A percentile compares a stretch with the other conserved stretches of the same genome.
Conservation (phyloP, 2,888 invertebrate species). For the Erynnis tages region DNA sequence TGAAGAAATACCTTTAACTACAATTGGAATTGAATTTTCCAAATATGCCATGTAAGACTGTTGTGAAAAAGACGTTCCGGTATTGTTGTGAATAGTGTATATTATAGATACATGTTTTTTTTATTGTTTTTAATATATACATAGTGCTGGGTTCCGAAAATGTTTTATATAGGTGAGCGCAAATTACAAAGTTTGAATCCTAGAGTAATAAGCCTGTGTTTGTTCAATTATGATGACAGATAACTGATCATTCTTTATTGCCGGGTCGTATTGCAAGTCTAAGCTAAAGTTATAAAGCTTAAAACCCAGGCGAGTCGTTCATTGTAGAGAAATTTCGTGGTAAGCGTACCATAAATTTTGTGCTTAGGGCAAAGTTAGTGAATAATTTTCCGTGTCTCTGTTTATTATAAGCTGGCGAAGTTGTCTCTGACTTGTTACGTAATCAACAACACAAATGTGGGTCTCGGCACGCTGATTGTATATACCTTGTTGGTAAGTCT, state of each 20-base stretch:
- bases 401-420: constrained; percentile 75
- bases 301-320: constrained; percentile 61
- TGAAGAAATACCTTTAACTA: no score
- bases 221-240: constrained; percentile 3
- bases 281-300: constrained; percentile 37
- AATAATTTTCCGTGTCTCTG: constrained; percentile 79
- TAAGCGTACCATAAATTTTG: constrained; percentile 77
- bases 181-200: no score
- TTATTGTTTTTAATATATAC: no score
- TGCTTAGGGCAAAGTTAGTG: constrained; percentile 72
- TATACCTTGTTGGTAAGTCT: constrained; percentile 1
- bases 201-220: no score
- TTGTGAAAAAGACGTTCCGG: no score
- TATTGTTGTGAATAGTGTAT: no score
- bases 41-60: no score
- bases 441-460: constrained; percentile 67
- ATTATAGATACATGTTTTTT: no score
- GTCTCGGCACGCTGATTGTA: constrained; percentile 53
- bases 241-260: constrained; percentile 23
- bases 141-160: no score
- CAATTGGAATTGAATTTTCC: no score
- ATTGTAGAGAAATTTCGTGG: constrained; percentile 68
- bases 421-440: constrained; percentile 63
- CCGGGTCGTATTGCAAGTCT: constrained; percentile 32
- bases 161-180: no score